phyloP scores from a whole-genome alignment of 2,888 invertebrate species.

The Diogma glabrata region DNA sequence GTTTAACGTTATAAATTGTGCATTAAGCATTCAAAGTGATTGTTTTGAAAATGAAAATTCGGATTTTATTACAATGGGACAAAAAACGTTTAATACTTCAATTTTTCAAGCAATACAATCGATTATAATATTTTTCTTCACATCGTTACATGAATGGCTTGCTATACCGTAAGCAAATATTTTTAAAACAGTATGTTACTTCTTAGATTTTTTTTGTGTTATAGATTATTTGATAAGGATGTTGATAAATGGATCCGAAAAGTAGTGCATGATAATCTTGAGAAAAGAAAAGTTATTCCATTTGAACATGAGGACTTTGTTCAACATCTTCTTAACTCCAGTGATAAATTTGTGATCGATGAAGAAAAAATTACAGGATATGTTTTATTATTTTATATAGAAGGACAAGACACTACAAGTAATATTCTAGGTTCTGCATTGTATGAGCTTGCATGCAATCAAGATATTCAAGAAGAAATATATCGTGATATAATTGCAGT shows the following conservation, averaged over 20 bases:
- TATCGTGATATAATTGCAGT: constrained; percentile 38
- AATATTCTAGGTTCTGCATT: constrained; percentile 42
- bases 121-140: background rate
- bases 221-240: background rate
- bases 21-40: background rate
- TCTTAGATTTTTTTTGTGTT: too few species aligned
- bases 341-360: constrained; percentile 32
- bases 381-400: constrained; percentile 45
- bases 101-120: background rate
- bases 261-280: background rate
- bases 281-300: background rate
- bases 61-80: background rate
- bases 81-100: background rate
- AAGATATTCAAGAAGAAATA: constrained; percentile 38
- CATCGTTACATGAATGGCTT: background rate
- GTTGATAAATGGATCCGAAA: background rate
- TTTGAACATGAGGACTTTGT: background rate
- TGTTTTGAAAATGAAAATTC: background rate
- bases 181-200: too few species aligned
- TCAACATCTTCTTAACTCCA: constrained; percentile 28
- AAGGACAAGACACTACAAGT: constrained; percentile 48
- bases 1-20: background rate
- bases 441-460: constrained; percentile 42
- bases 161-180: background rate
- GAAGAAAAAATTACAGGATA: constrained; percentile 42